These are phyloP conservation scores for Sinocyclocheilus anshuiensis DNA, from an alignment of 2,113 vertebrate genomes.

Conservation along the genomic window DNA sequence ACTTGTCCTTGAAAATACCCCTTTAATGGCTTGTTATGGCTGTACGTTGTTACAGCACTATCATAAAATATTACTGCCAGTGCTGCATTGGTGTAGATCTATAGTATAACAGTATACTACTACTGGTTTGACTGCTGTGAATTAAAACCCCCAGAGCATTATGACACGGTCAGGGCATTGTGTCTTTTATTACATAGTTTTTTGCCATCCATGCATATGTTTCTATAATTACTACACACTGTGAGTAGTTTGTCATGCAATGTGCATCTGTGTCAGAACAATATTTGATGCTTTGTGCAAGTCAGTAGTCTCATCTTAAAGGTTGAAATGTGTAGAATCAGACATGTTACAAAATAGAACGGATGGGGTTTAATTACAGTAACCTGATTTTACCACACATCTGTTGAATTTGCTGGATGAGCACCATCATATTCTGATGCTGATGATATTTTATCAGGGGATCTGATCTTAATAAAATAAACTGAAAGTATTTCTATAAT, in stretches of 20 bases:
- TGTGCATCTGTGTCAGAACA: not conserved
- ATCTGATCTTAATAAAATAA: constrained; percentile 23
- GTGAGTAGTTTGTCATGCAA: not conserved
- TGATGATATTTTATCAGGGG: not conserved
- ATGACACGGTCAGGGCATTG: not conserved
- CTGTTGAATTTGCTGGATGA: not conserved
- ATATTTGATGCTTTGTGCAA: not conserved
- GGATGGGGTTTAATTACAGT: not conserved
- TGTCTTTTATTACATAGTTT: not conserved
- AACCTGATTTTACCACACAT: constrained; percentile 5
- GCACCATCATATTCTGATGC: not conserved
- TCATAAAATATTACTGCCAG: constrained; percentile 7
- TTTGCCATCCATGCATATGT: constrained; percentile 10
- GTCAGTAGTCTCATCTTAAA: not conserved
- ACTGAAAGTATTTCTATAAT: not conserved
- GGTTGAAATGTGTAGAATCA: not conserved
- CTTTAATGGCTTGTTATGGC: not conserved
- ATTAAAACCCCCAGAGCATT: not conserved
- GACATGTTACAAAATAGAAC: not conserved
- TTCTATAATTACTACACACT: not conserved
- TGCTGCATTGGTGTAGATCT: constrained; percentile 6
- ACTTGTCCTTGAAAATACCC: not conserved
- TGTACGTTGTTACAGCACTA: not conserved
- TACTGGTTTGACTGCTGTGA: not conserved
- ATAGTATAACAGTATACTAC: not conserved